These are phyloP conservation scores for Dipodomys merriami DNA, from an alignment of 2,113 vertebrate genomes.

Conservation along the genomic window DNA sequence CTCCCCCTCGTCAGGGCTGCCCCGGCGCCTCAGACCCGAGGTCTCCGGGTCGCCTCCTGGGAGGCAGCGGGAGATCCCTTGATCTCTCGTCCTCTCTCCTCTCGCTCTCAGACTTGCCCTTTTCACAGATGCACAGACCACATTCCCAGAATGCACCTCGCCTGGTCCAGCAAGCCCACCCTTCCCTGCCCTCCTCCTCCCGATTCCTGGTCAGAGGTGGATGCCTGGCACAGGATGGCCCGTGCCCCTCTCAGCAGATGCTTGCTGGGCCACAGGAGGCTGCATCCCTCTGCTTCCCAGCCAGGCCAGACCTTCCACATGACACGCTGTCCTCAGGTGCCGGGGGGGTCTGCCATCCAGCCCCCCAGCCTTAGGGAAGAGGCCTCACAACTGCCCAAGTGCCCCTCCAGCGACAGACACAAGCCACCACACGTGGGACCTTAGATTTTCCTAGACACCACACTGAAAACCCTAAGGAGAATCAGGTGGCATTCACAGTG, in stretches of 20 bases:
- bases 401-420: fast-evolving
- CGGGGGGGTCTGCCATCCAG: too few species aligned
- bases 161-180: background rate
- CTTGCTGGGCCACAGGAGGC: background rate
- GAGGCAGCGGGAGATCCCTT: too few species aligned
- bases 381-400: background rate
- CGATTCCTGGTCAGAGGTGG: background rate
- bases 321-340: fast-evolving
- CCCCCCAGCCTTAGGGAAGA: background rate
- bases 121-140: background rate
- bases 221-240: fast-evolving
- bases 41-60: background rate
- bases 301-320: background rate
- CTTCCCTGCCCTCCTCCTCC: background rate
- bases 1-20: background rate
- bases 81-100: background rate
- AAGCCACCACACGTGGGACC: too few species aligned
- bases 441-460: background rate
- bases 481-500: background rate
- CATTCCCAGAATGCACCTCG: too few species aligned
- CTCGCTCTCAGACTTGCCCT: background rate
- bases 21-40: background rate
- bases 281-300: too few species aligned
- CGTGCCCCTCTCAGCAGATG: background rate
- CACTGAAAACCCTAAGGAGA: fast-evolving